Conservation (phyloP, 2,888 invertebrate species). For the Synergus japonicus region DNA sequence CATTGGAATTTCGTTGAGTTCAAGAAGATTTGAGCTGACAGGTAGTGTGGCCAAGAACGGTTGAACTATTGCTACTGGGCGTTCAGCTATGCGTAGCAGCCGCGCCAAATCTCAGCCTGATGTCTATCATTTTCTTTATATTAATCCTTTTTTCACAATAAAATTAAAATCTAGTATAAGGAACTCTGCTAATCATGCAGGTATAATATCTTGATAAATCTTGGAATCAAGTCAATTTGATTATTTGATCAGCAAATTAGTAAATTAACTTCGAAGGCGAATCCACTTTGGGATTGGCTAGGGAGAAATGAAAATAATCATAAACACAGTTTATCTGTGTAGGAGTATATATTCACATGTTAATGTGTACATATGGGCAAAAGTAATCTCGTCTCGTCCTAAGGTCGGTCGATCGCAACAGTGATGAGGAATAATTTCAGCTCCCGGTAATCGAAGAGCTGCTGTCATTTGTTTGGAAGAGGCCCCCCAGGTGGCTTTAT, state of each 20-base stretch:
- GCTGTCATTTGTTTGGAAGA: conserved; percentile 56
- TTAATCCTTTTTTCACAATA: neutral
- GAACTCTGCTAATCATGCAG: too few relatives aligned
- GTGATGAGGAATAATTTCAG: conserved; percentile 64
- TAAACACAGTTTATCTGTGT: conserved; percentile 41
- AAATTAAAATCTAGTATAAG: neutral
- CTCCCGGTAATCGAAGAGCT: conserved; percentile 64
- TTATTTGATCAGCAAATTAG: neutral
- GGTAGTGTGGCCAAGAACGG: conserved; percentile 48
- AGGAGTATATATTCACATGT: conserved; percentile 45
- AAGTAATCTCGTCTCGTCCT: conserved; percentile 52
- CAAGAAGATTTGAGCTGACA: conserved; percentile 53
- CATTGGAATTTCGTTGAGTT: conserved; percentile 54
- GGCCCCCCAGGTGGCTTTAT: conserved; percentile 55
- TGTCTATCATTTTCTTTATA: neutral
- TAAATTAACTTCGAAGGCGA: conserved; percentile 10
- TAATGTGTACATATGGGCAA: conserved; percentile 47
- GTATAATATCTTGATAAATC: neutral
- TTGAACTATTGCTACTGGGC: conserved; percentile 9
- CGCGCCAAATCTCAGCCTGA: neutral
- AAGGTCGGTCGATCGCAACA: conserved; percentile 55
- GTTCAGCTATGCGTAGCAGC: neutral
- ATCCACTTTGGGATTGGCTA: conserved; percentile 48
- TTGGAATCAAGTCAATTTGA: neutral
- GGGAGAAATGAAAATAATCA: conserved; percentile 53